Base-by-base conservation (phyloP, 1,140 invertebrate genomes). In the Lucilia sericata region DNA sequence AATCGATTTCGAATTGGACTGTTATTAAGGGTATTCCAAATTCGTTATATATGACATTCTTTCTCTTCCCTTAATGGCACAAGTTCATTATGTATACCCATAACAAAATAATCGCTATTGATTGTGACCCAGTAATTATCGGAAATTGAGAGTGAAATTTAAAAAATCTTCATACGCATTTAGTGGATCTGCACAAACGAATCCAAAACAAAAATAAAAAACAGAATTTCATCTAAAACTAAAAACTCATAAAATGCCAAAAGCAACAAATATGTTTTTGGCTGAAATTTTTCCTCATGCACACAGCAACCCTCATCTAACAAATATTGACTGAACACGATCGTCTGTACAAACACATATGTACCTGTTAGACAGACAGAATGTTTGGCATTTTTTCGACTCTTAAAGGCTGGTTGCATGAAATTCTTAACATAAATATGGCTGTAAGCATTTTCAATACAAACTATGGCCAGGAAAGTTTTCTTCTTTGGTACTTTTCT, bases 121-220 rank as follows among this genome's bases (percentile, higher is more conserved):
- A 49, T 36, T 14, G 21, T 82, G 47, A 82, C 80, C 80, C 80
- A 82, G 19, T 82, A 55, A 82, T 82, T 82, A 82, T 82, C 47
- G 5, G 21, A 82, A 82, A 82, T 55, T 82, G 80, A 82, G 80
- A 82, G 80, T 82, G 80, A 82, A 82, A 65, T 17, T 55, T 34
- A 30, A 65, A 55, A 30, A 55, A 17, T 25, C 47, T 65, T 81
- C 5, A 42, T 76, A 19, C 36, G 25, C 30, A 55, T 55, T 55
- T 55, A 55, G 5, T 55, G 12, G 17, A 9, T 4, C 36, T 42
- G 10, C 78, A 49, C 8, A 55, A 49, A 51, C 5, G 19, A 51
- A 49, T 49, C 8, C 17, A 14, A 49, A 12, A 49, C 2, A 49
- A 49, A 5, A 55, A 55, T 1, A 12, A 55, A 55, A 14, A 55